Percentiles rank a stretch among this genome's conserved stretches.
Conservation (phyloP, 2,113 vertebrate genomes). For the Kryptolebias marmoratus region DNA sequence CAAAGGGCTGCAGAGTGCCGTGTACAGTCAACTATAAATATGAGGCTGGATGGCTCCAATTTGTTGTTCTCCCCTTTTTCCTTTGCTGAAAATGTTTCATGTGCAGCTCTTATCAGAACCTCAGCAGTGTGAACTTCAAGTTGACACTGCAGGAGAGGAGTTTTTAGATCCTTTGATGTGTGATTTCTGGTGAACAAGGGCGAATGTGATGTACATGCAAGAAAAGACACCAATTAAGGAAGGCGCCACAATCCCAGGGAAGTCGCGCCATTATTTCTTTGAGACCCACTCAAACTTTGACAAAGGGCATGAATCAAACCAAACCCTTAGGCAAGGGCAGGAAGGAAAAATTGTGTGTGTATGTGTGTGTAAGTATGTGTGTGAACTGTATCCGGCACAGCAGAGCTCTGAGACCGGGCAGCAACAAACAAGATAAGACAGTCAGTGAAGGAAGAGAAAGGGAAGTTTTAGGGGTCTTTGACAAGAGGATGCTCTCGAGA, state of each 20-base stretch:
- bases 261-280: conserved; percentile 71
- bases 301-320: conserved; percentile 76
- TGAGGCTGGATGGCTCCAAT: conserved; percentile 2
- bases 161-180: conserved; percentile 67
- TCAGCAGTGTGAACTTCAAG: conserved; percentile 47
- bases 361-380: conserved; percentile 2
- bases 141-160: conserved; percentile 50
- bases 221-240: conserved; percentile 74
- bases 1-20: background rate
- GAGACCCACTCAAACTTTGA: conserved; percentile 71
- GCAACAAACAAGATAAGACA: conserved; percentile 68
- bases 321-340: conserved; percentile 72
- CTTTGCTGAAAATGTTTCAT: conserved; percentile 10
- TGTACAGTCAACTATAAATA: background rate
- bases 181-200: conserved; percentile 70
- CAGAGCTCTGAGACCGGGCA: conserved; percentile 38
- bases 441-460: conserved; percentile 39
- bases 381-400: conserved; percentile 28
- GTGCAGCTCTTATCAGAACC: conserved; percentile 27
- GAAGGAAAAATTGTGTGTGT: conserved; percentile 31
- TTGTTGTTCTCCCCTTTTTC: conserved; percentile 5
- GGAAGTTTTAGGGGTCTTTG: conserved; percentile 41
- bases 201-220: conserved; percentile 69
- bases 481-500: conserved; percentile 37
- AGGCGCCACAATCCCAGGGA: conserved; percentile 57